Evolutionary conservation across 2,113 vertebrate genomes (phyloP), one percentile per base, ranked within the genome.

Genomic region (Festucalex cinctus): DNA sequence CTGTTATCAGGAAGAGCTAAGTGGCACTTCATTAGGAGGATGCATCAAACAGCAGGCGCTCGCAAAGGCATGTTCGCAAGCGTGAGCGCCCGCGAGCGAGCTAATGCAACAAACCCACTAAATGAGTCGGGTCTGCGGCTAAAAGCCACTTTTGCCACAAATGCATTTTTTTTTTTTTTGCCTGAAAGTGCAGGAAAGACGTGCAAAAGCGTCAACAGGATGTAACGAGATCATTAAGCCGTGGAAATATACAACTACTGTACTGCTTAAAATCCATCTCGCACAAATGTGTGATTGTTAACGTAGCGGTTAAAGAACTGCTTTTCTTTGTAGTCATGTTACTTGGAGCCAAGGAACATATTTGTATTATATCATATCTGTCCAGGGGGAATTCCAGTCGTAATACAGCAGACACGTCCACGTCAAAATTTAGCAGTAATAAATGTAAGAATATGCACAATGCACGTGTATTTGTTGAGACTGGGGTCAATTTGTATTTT

Each of bases 81-180:
- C 24, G 37, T 61, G 70, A 72, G 37, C 44, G 12, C 8, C 17
- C 19, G 46, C 46, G 17, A 46, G 43, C 49, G 73, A 68, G 26
- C 70, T 88, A 87, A 88, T 87, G 86, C 77, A 76, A 69, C 74
- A 81, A 82, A 84, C 69, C 74, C 83, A 74, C 83, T 85, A 82
- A 87, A 88, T 87, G 85, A 77, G 84, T 89, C 75, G 53, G 66
- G 17, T 69, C 51, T 46, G 75, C 35, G 36, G 79, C 83, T 87
- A 80, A 86, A 82, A 88, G 87, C 80, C 65, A 63, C 81, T 83
- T 85, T 86, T 86, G 37, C 48, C 74, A 75, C 72, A 88, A 88
- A 85, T 74, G 81, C 76, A 74, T 86, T 83, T 83, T n/a, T n/a
- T n/a, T n/a, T n/a, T n/a, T n/a, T n/a, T n/a, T 83, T 65, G 78